Conservation (phyloP, 92 coral and sea anemone genomes). For the Galaxea fascicularis region DNA sequence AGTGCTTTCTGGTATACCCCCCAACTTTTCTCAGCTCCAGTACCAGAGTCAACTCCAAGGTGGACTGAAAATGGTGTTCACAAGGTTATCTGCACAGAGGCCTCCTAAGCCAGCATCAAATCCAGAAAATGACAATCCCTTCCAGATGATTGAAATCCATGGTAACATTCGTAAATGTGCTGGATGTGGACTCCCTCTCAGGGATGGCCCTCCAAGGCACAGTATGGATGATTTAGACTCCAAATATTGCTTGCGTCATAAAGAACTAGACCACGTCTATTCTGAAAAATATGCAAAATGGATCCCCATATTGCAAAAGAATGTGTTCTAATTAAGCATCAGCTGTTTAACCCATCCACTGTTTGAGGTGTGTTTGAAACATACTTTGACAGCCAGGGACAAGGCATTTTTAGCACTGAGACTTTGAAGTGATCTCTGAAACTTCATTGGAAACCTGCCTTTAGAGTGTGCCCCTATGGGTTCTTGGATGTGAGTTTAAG, state of each 20-base stretch:
- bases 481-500: not conserved
- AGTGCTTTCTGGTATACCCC: conserved; percentile 19
- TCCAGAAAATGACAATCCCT: conserved; percentile 11
- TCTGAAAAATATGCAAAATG: conserved; percentile 30
- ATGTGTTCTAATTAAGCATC: conserved; percentile 15
- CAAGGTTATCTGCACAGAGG: conserved; percentile 20
- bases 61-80: conserved; percentile 53
- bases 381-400: conserved; percentile 27
- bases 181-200: conserved; percentile 55
- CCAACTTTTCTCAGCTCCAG: conserved; percentile 38
- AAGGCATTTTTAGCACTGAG: conserved; percentile 36
- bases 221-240: conserved; percentile 22
- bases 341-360: conserved; percentile 36
- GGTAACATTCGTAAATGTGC: conserved; percentile 59
- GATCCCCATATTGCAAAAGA: conserved; percentile 35
- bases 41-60: conserved; percentile 44
- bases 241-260: conserved; percentile 33
- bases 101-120: conserved; percentile 25
- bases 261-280: conserved; percentile 38
- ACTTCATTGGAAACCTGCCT: not conserved
- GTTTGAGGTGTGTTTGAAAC: conserved; percentile 11
- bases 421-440: conserved; percentile 22
- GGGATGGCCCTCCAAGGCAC: conserved; percentile 28
- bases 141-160: conserved; percentile 35
- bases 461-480: not conserved